These are phyloP conservation scores for Neopelma chrysocephalum DNA, from an alignment of 2,797 vertebrate genomes.

Conservation along the genomic window DNA sequence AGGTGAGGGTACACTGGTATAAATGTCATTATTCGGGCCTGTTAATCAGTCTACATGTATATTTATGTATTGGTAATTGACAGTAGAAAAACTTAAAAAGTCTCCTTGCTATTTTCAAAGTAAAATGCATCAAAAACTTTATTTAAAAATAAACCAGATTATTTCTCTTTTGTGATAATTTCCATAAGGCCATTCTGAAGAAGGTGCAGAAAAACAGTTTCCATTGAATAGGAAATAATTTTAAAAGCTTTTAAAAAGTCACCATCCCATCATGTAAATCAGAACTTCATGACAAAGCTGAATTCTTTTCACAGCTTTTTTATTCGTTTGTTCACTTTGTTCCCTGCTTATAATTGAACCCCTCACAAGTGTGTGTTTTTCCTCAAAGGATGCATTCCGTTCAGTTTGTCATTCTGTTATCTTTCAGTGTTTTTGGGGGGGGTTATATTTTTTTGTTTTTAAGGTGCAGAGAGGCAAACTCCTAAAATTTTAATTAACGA, in stretches of 20 bases:
- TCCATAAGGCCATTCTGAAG: background rate
- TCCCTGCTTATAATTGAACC: background rate
- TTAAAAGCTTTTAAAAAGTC: background rate
- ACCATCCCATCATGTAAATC: background rate
- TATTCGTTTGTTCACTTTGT: background rate
- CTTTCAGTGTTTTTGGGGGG: background rate
- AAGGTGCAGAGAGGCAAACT: background rate
- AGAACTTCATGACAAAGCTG: background rate
- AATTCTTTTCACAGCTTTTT: background rate
- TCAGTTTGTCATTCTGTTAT: background rate
- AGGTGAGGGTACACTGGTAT: background rate
- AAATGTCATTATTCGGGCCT: background rate
- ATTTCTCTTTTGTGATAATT: background rate
- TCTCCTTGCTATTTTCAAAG: background rate
- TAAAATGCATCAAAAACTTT: background rate
- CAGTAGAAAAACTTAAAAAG: background rate
- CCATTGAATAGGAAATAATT: background rate
- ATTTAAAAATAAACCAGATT: background rate
- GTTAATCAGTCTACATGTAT: background rate
- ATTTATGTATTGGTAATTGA: background rate
- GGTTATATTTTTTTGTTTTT: background rate
- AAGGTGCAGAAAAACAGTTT: background rate
- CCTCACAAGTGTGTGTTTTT: background rate
- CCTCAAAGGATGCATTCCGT: background rate
- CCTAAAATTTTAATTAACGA: background rate